Base-by-base conservation (phyloP, 2,113 vertebrate species). In the Malurus elegans region DNA sequence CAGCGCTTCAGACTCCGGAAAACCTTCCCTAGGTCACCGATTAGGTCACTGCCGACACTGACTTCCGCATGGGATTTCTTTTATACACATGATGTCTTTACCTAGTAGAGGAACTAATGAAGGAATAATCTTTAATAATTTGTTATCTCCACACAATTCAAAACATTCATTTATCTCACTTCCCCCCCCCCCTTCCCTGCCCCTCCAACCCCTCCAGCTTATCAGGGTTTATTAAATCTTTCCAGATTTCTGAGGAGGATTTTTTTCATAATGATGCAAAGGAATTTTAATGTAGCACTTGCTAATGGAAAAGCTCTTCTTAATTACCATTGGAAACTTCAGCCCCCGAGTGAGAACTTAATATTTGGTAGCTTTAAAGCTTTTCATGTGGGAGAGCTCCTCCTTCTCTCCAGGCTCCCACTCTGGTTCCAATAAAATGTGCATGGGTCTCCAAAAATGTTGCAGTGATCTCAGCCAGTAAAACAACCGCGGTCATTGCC, bases 261-360 rank as follows among this genome's bases (percentile, higher is more conserved):
- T 74, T 88, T 47, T 66, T 82, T 96, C 53, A 58, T 96, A 93
- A 79, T 57, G 51, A 88, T 36, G 56, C 26, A 78, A 57, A 95
- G 90, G 56, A 69, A 86, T 36, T 87, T 93, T 74, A 83, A 78
- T 56, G 32, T 50, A 51, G 44, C 53, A 50, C 29, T 93, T 4
- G 4, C 25, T 79, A 66, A 69, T 69, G 71, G 67, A 75, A 93
- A 75, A 75, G 18, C 18, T 65, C 57, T 53, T 70, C 38, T 82
- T 74, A 80, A 75, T 87, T 88, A 81, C 40, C 4, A 2, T 15
- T 38, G 36, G 51, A 81, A 85, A 70, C 38, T 92, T 93, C 65
- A 93, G 51, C 12, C 51, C 62, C 57, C 38, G 62, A 79, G 40
- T 24, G 18, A 19, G 14, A 4, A 3, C 58, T 92, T 93, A 48